Base-by-base conservation (phyloP, 2,888 invertebrate genomes). In the Cosmia trapezina region DNA sequence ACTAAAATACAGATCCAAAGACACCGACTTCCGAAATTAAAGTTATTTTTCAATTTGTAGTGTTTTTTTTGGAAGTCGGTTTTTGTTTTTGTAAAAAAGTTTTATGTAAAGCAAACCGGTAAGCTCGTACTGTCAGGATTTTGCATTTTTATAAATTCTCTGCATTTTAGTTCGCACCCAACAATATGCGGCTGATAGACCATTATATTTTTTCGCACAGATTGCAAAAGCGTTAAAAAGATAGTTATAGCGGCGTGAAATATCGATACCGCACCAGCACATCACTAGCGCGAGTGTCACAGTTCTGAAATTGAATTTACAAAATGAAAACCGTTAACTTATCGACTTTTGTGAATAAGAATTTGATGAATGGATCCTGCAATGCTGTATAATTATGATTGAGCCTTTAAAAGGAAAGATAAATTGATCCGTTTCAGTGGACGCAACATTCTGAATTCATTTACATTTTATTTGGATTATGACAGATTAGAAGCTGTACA, bases 251-350 rank as follows among this genome's bases (percentile, higher is more conserved):
- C 33, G 60, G 69, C 37, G 66, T 70, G 61, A 76, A 77, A 81
- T 81, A 84, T 85, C 86, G 83, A 85, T 49, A 81, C 60, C 41
- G 67, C 54, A 65, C 47, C 56, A 12, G 70, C 72, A 77, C 90
- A 85, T 77, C 91, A 83, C 91, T 91, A 89, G n/a, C 61, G 75
- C 71, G 83, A 86, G 82, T 89, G 91, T 91, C 91, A 90, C 91
- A 90, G 85, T 89, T 89, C 88, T 88, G 89, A 92, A 94, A 93
- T 94, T 93, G 91, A 94, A 93, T 93, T 93, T 90, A 91, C 93
- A 91, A 94, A 94, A 90, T 93, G 93, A 92, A 92, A 90, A 92
- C 91, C 91, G 92, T 93, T 91, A 93, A 94, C 91, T 93, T 93
- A 94, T 94, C 93, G 92, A 92, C 91, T 92, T 91, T 91, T 88